Percentiles rank a stretch among this genome's conserved stretches.
phyloP scores from a whole-genome alignment of 2,797 vertebrate genomes.

The Rhinichthys osculus region DNA sequence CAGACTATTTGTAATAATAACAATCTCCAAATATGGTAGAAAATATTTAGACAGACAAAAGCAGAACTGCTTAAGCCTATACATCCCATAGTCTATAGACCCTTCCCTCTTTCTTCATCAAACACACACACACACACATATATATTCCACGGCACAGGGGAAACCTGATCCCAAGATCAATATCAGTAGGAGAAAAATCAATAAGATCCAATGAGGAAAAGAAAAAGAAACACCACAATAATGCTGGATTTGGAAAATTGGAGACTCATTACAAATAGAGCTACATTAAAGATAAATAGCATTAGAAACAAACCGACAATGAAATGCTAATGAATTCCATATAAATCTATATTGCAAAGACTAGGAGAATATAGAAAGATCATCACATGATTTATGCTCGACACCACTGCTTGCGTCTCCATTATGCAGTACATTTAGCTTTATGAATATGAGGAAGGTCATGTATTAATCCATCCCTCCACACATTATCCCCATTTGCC shows the following conservation, averaged over 20 bases:
- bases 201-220: conserved; percentile 58
- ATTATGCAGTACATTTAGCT: conserved; percentile 38
- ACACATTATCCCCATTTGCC: conserved; percentile 32
- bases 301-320: conserved; percentile 1
- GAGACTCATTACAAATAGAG: conserved; percentile 53
- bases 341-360: conserved; percentile 28
- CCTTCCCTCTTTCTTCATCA: conserved; percentile 13
- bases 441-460: conserved; percentile 20
- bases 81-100: conserved; percentile 7
- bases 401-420: conserved; percentile 12
- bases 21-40: neutral
- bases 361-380: conserved; percentile 8
- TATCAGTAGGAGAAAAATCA: conserved; percentile 53
- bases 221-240: conserved; percentile 45
- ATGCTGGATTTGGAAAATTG: conserved; percentile 56
- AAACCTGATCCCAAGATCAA: conserved; percentile 61
- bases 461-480: conserved; percentile 18
- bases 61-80: conserved; percentile 5
- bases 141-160: conserved; percentile 24
- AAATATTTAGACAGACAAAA: neutral
- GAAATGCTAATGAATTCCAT: conserved; percentile 19
- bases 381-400: conserved; percentile 14
- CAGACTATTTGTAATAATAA: neutral
- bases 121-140: conserved; percentile 26
- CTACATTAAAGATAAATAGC: conserved; percentile 27